These are phyloP conservation scores for Fulica atra DNA, from an alignment of 2,113 vertebrate species.

Conservation along the genomic window DNA sequence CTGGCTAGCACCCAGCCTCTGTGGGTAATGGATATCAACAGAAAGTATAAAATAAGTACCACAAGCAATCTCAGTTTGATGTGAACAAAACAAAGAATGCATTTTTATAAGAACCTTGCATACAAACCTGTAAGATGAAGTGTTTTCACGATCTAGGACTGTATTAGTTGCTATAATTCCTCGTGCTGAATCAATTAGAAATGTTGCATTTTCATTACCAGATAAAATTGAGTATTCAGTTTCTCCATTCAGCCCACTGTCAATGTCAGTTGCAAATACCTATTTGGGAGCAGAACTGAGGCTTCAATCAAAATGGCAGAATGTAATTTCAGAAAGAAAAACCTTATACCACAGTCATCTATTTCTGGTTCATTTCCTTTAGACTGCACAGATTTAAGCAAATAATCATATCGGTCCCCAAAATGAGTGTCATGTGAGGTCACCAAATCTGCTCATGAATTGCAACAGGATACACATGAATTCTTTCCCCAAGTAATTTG, in stretches of 20 bases:
- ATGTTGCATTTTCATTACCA: conserved; percentile 83
- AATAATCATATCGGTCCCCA: not conserved
- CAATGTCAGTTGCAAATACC: conserved; percentile 87
- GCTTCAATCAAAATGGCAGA: conserved; percentile 1
- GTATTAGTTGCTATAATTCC: conserved; percentile 83
- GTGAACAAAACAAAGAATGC: not conserved
- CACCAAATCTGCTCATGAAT: not conserved
- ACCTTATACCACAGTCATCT: not conserved
- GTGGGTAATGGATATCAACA: not conserved
- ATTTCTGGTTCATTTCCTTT: not conserved
- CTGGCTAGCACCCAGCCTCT: not conserved
- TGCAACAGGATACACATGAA: not conserved
- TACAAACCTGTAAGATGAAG: conserved; percentile 85
- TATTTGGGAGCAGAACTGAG: conserved; percentile 55
- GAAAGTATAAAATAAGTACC: not conserved
- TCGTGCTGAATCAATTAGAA: conserved; percentile 81
- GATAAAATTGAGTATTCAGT: conserved; percentile 86
- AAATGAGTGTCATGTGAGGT: not conserved
- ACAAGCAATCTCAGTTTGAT: not conserved
- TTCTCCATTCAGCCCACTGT: conserved; percentile 84
- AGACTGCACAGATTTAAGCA: not conserved
- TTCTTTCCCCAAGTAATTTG: not conserved
- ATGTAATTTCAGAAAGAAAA: not conserved
- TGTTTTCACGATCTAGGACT: conserved; percentile 83
- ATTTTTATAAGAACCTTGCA: not conserved